Evolutionary conservation across 92 coral and sea anemone genomes (phyloP).

Genomic region (Porites divaricata): DNA sequence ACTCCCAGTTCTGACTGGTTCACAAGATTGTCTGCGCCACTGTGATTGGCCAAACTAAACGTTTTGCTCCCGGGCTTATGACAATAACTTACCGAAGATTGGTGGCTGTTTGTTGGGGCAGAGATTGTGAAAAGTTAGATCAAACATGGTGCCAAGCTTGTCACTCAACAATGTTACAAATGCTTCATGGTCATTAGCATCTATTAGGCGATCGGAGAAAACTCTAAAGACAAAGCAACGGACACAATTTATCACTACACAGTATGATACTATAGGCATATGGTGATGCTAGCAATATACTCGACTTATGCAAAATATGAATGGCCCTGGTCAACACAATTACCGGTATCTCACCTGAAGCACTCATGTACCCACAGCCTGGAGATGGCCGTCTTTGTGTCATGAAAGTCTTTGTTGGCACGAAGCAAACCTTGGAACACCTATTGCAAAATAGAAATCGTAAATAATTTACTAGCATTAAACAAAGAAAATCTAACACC

Average conservation of each 20-base stretch:
- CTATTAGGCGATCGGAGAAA: constrained; percentile 96
- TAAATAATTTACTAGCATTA: no score
- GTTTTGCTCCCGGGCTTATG: no score
- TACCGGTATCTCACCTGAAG: constrained; percentile 71
- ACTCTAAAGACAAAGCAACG: constrained; percentile 70
- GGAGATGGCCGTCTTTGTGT: constrained; percentile 93
- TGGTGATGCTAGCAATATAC: no score
- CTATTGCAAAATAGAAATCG: constrained; percentile 31
- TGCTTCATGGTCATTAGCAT: constrained; percentile 79
- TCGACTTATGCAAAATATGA: no score
- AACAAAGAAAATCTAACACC: no score
- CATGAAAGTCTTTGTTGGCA: constrained; percentile 95
- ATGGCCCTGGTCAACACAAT: no score
- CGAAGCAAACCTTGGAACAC: constrained; percentile 98
- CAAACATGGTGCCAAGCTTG: constrained; percentile 96
- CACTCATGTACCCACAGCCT: constrained; percentile 98
- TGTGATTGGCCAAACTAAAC: no score
- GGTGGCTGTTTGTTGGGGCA: constrained; percentile 98
- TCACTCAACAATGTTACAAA: constrained; percentile 89
- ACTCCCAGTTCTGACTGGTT: no score
- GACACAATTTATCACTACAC: background rate
- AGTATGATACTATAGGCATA: background rate
- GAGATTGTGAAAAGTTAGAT: constrained; percentile 96
- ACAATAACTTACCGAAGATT: constrained; percentile 85
- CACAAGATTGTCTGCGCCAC: no score